Evolutionary conservation across 2,113 vertebrate genomes (phyloP), one percentile per base, ranked within the genome.

Genomic region (Clarias batrachus): DNA sequence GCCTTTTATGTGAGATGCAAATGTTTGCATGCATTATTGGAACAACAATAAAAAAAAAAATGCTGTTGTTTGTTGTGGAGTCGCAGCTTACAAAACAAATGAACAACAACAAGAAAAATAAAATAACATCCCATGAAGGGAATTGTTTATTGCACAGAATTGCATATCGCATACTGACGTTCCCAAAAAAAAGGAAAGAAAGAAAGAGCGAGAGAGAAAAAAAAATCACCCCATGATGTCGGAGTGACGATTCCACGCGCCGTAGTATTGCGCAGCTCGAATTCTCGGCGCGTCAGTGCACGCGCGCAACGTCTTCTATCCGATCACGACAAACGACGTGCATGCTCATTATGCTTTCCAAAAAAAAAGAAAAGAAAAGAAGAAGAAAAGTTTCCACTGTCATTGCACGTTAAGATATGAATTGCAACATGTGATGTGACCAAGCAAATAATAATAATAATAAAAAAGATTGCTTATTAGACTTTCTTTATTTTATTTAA

Each of bases 201-300:
- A 37, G 3, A 68, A 2, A 33, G 30, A 33, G 30, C 1, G 30
- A 33, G 30, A 33, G 30, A 33, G 30, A 33, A 33, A 27, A 12
- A 19, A 17, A 17, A 59, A 37, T 3, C 54, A 12, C 7, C 54
- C 10, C 16, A 4, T 41, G 30, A 4, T 41, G 30, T 17, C 30
- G 57, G 19, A 62, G 30, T 62, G 78, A 33, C 57, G 78, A 6
- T 60, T 48, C 59, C 59, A 30, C 54, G 78, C 19, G 62, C 19
- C 54, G 12, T 41, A 1, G 8, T 81, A 37, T 81, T 62, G 78
- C 57, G 57, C 78, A 81, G 16, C 41, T 81, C 2, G 37, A 80
- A 80, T 62, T 81, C 77, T 59, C 27, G 16, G 54, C 56, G 77
- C 77, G 16, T 59, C 56, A 37, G 57, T 60, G 78, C 78, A 25